phyloP scores from a whole-genome alignment of 1,140 invertebrate species.

The Samia ricini region DNA sequence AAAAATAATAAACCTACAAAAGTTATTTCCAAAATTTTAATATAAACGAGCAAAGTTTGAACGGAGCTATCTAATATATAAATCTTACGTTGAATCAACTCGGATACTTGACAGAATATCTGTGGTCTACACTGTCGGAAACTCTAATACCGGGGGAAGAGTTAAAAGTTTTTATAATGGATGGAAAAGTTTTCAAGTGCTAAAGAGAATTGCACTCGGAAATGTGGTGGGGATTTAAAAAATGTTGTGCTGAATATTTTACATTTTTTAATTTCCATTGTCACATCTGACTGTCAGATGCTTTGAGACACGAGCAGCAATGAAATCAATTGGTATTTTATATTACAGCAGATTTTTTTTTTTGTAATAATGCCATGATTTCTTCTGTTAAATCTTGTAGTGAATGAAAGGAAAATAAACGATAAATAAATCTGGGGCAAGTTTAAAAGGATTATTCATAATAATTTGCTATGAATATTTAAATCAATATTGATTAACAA shows the following conservation, averaged over 20 bases:
- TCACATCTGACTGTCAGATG: too few relatives aligned
- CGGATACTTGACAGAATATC: too few relatives aligned
- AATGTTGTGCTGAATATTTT: neutral
- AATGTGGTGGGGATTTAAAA: neutral
- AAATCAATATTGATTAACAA: neutral
- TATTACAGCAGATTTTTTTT: too few relatives aligned
- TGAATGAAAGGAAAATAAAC: too few relatives aligned
- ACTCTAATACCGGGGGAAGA: constrained; percentile 3
- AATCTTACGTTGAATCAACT: too few relatives aligned
- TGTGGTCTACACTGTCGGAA: constrained; percentile 6
- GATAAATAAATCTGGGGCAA: too few relatives aligned
- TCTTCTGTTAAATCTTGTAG: too few relatives aligned
- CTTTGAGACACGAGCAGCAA: too few relatives aligned
- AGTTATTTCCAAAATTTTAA: constrained; percentile 30
- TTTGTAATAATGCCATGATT: too few relatives aligned
- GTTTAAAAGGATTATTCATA: neutral
- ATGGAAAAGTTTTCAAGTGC: neutral
- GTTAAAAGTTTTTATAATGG: neutral
- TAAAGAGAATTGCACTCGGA: neutral
- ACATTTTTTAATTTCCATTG: neutral
- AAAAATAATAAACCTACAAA: constrained; percentile 16
- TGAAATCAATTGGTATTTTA: too few relatives aligned
- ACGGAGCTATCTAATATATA: constrained; percentile 24
- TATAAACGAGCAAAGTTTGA: constrained; percentile 36
- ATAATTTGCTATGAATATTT: neutral